Evolutionary conservation across 2,888 invertebrate species (phyloP).

Genomic region (Lepidochrysops patricia): DNA sequence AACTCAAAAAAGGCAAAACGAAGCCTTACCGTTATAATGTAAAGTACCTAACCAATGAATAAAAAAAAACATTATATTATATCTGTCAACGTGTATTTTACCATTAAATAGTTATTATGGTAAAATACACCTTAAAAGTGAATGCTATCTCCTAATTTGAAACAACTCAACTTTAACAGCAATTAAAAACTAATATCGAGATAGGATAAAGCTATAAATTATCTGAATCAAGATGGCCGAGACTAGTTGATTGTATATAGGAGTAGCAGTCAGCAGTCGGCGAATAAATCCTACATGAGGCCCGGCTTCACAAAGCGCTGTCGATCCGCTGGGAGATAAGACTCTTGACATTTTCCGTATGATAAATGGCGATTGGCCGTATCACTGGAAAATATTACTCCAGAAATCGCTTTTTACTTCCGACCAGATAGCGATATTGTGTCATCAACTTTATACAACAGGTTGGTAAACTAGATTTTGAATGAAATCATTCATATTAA

Average conservation of each 20-base stretch:
- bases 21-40: too few relatives aligned
- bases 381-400: constrained; percentile 3
- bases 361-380: constrained; percentile 10
- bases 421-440: neutral
- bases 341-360: constrained; percentile 7
- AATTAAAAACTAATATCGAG: constrained; percentile 3
- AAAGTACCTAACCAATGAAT: too few relatives aligned
- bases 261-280: neutral
- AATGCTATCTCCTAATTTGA: neutral
- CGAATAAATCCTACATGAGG: constrained; percentile 5
- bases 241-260: constrained; percentile 3
- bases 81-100: too few relatives aligned
- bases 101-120: too few relatives aligned
- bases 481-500: neutral
- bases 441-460: neutral
- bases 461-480: neutral
- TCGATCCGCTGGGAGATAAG: constrained; percentile 5
- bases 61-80: too few relatives aligned
- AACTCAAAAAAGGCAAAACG: too few relatives aligned
- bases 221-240: neutral
- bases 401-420: neutral
- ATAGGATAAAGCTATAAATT: constrained; percentile 5
- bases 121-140: too few relatives aligned
- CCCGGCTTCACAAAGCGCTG: constrained; percentile 11
- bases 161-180: neutral